Percentiles rank a stretch among this genome's conserved stretches.
phyloP scores from a whole-genome alignment of 1,140 invertebrate genomes.

The Eriosoma lanigerum region DNA sequence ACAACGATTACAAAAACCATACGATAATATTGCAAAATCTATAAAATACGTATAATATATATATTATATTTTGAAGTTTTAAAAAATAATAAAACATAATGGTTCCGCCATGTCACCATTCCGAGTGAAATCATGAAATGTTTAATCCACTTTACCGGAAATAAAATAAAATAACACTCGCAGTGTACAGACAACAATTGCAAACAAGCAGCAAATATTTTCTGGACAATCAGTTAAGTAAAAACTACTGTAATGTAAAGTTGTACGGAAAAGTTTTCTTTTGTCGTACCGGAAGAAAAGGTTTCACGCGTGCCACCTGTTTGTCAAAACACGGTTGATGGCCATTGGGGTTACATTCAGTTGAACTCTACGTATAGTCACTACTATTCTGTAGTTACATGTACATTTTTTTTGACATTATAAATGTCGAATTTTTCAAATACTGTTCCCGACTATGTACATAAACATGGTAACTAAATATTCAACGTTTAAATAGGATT shows the following conservation, averaged over 20 bases:
- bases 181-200: too few relatives aligned
- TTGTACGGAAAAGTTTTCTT: neutral
- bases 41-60: neutral
- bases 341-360: neutral
- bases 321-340: neutral
- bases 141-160: neutral
- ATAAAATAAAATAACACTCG: too few relatives aligned
- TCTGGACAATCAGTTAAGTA: conserved; percentile 23
- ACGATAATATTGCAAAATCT: neutral
- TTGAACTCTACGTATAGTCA: neutral
- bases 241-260: conserved; percentile 13
- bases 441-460: too few relatives aligned
- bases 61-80: neutral
- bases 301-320: neutral
- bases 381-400: neutral
- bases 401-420: too few relatives aligned
- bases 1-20: too few relatives aligned
- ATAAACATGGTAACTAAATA: too few relatives aligned
- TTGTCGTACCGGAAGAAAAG: neutral
- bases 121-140: neutral
- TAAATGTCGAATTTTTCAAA: too few relatives aligned
- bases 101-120: neutral
- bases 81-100: neutral
- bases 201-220: neutral
- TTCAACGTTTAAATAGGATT: too few relatives aligned